phyloP scores from a whole-genome alignment of 2,113 vertebrate genomes.

The Megaleporinus macrocephalus region DNA sequence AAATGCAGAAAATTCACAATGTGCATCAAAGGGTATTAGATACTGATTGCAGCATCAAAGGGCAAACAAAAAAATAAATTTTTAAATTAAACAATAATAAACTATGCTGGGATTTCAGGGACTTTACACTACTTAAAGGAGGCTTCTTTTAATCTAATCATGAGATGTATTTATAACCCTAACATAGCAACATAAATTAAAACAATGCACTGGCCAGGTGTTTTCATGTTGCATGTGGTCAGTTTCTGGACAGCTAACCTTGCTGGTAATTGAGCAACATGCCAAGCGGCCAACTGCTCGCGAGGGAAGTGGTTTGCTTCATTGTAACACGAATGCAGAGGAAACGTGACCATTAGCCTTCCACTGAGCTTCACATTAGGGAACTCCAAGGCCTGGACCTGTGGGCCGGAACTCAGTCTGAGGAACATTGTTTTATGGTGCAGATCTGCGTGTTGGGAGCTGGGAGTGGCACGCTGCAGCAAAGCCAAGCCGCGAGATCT shows the following conservation, averaged over 20 bases:
- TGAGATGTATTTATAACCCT: no score
- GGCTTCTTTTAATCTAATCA: no score
- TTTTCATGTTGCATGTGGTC: not conserved
- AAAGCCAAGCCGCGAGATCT: conserved; percentile 16
- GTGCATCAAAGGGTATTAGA: no score
- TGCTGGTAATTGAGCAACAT: not conserved
- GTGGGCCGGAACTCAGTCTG: conserved; percentile 41
- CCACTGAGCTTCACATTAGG: conserved; percentile 44
- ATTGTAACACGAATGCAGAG: not conserved
- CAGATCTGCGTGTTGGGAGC: conserved; percentile 24
- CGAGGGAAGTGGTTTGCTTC: not conserved
- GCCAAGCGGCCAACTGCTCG: not conserved
- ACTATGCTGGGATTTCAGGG: no score
- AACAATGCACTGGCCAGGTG: no score
- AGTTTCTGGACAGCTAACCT: no score
- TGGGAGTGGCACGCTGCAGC: conserved; percentile 41
- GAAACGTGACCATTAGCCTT: conserved; percentile 65
- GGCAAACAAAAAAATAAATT: no score
- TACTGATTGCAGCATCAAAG: no score
- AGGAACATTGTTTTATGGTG: conserved; percentile 50
- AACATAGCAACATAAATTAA: no score
- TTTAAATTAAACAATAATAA: no score
- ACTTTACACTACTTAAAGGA: no score
- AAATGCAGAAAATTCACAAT: no score
- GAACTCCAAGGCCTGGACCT: conserved; percentile 14